Evolutionary conservation across 2,888 invertebrate genomes (phyloP), one percentile per base, ranked within the genome.

Genomic region (Amiota communis): DNA sequence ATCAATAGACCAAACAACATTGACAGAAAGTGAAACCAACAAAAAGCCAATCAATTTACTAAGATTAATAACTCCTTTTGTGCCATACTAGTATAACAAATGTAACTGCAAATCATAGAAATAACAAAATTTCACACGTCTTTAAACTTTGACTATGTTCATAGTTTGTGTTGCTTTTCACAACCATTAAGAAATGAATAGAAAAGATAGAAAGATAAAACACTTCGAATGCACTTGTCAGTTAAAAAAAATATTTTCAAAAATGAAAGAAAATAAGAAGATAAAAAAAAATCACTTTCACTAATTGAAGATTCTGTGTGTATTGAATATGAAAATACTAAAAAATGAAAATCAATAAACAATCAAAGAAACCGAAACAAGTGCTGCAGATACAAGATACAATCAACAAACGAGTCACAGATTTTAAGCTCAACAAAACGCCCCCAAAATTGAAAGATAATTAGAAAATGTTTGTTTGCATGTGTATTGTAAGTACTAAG

Each of bases 251-350:
- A 51, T 51, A 20, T 10, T 59, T 59, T 15, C 9, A 59, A 59
- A 15, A 59, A 59, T n/a, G 10, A 20, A 36, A 36, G 36, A 59
- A 15, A 59, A 59, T 17, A n/a, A 59, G 11, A 59, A 17, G 20
- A 57, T 10, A 57, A 57, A 23, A 68, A 68, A 68, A 51, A n/a
- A n/a, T n/a, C 83, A 83, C 83, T 83, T 83, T 83, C 83, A 85
- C 83, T 84, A 84, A 85, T 85, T 83, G 86, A 83, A 78, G 77
- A 83, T 85, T 83, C 86, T 85, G 81, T 81, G 75, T 77, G 84
- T 82, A 49, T 13, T 47, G 20, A 49, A 36, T 20, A 49, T 53
- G 17, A 53, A 17, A 74, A 78, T 77, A 79, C 73, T 70, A 72
- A 64, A 77, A 71, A 17, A 53, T 17, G 53, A 53, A 57, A 70